These are phyloP conservation scores for Crax fasciolata DNA, from an alignment of 2,797 vertebrate species.

Conservation along the genomic window DNA sequence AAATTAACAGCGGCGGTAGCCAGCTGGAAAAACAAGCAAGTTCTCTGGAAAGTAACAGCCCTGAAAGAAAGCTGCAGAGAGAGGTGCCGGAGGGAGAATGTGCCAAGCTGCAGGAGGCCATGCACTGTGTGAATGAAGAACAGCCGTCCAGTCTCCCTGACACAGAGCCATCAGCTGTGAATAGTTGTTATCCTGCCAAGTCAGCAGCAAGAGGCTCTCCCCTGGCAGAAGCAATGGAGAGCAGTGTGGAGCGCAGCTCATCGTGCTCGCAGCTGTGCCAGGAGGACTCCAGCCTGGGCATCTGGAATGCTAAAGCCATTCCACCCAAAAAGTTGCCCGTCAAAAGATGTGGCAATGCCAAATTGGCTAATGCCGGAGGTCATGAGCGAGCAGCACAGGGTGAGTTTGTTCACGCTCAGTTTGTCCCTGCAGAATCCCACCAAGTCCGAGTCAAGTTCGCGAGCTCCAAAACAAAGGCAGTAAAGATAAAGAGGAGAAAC, in stretches of 20 bases:
- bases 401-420: constrained; percentile 87
- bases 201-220: constrained; percentile 56
- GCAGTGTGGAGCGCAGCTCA: not conserved
- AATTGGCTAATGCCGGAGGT: constrained; percentile 21
- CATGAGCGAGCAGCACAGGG: constrained; percentile 59
- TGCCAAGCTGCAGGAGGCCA: constrained; percentile 29
- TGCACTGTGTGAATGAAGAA: constrained; percentile 58
- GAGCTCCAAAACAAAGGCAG: constrained; percentile 87
- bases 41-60: constrained; percentile 30
- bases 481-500: constrained; percentile 86
- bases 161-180: constrained; percentile 43
- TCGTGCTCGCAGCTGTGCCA: constrained; percentile 30
- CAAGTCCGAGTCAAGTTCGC: constrained; percentile 84
- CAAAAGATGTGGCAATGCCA: constrained; percentile 62
- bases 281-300: constrained; percentile 22
- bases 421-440: constrained; percentile 86
- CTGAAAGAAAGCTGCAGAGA: constrained; percentile 13
- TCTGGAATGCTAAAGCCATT: not conserved
- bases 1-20: constrained; percentile 49
- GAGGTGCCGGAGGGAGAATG: not conserved
- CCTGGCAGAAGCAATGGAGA: constrained; percentile 8
- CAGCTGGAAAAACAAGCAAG: constrained; percentile 50
- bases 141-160: constrained; percentile 47
- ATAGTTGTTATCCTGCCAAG: constrained; percentile 33
- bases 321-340: constrained; percentile 51